phyloP scores from a whole-genome alignment of 2,888 invertebrate species.

The Hypsopygia costalis region DNA sequence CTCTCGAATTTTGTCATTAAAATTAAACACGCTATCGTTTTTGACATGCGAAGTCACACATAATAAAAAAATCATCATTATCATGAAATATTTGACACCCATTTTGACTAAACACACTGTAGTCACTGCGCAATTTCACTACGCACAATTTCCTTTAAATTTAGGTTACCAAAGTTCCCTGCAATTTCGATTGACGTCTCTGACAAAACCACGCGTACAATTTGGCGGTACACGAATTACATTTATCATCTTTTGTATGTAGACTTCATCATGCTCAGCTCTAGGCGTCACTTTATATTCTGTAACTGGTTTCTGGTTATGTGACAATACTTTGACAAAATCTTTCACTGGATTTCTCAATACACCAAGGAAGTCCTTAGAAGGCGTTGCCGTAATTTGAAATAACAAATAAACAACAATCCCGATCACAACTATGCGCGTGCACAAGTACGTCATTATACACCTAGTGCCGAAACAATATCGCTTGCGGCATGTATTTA shows the following conservation, averaged over 20 bases:
- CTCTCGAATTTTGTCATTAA: not conserved
- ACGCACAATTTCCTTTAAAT: not conserved
- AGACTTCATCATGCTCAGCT: not conserved
- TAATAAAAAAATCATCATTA: not conserved
- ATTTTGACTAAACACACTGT: not conserved
- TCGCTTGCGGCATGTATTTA: conserved; percentile 42
- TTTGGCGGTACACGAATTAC: not conserved
- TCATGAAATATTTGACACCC: not conserved
- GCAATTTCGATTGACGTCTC: not conserved
- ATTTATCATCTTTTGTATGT: not conserved
- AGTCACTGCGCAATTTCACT: not conserved
- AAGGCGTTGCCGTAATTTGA: not conserved
- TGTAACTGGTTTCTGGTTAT: not conserved
- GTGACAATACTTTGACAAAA: not conserved
- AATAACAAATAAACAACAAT: conserved; percentile 33
- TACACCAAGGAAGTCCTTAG: not conserved
- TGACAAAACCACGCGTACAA: not conserved
- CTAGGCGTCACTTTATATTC: not conserved
- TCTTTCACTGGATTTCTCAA: not conserved
- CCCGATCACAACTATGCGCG: conserved; percentile 50
- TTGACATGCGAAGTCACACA: not conserved
- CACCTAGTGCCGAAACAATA: conserved; percentile 29
- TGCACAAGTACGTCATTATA: conserved; percentile 61
- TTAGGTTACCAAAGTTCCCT: not conserved
- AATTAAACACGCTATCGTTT: not conserved